Conservation (phyloP, 2,113 vertebrate genomes). For the Crypturellus undulatus region DNA sequence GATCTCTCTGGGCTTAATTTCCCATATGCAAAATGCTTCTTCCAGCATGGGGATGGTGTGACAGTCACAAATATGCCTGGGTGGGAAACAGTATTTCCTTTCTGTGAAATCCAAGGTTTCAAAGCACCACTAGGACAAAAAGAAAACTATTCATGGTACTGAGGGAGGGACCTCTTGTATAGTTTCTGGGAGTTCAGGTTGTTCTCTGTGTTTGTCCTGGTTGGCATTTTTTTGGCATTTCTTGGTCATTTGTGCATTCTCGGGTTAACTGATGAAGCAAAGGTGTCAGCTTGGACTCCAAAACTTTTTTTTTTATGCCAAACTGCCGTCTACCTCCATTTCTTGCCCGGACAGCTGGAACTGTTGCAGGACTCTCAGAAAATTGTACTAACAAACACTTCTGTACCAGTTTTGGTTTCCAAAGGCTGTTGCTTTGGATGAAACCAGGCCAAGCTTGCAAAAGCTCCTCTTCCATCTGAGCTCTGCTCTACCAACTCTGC, state of each 20-base stretch:
- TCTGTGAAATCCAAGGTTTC: neutral
- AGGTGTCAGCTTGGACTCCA: neutral
- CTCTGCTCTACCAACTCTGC: neutral
- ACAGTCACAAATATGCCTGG: neutral
- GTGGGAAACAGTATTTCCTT: neutral
- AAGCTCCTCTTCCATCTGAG: neutral
- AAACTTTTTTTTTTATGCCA: neutral
- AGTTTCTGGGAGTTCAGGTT: neutral
- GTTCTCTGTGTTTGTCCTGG: rapidly evolving
- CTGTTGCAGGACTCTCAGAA: neutral
- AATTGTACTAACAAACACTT: neutral
- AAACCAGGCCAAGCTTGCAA: neutral
- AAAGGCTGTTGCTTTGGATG: neutral
- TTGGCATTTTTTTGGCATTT: neutral
- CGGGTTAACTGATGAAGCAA: neutral
- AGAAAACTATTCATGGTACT: neutral
- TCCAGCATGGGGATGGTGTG: neutral
- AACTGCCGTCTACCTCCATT: neutral
- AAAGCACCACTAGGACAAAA: neutral
- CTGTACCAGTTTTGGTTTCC: neutral
- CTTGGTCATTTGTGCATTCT: neutral
- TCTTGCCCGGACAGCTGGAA: neutral
- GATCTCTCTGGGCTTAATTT: neutral
- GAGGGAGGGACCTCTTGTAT: neutral
- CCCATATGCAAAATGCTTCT: neutral